Evolutionary conservation across 2,113 vertebrate species (phyloP).

Genomic region (Rhineura floridana): DNA sequence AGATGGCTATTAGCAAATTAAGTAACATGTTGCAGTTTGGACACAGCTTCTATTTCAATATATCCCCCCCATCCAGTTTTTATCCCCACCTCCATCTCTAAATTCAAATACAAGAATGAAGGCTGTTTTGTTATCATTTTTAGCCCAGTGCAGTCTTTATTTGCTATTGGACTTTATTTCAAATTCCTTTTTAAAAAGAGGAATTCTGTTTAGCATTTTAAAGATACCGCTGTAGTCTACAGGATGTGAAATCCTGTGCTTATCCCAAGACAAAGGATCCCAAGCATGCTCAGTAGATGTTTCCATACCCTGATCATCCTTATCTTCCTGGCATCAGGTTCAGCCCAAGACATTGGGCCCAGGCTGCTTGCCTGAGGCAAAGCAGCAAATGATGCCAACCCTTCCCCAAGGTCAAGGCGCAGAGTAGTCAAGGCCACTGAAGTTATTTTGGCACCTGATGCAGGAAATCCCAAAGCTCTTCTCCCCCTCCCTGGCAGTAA

Average conservation of each 20-base stretch:
- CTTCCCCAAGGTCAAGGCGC: background rate
- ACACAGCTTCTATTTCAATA: background rate
- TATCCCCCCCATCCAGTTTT: background rate
- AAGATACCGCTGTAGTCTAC: background rate
- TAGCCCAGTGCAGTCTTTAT: background rate
- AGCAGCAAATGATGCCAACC: background rate
- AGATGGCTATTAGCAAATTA: slow-evolving; percentile 21
- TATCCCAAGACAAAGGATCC: accelerated
- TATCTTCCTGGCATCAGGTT: background rate
- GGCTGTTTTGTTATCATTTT: background rate
- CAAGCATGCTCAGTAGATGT: background rate
- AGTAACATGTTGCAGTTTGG: slow-evolving; percentile 6
- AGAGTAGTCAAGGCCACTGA: background rate
- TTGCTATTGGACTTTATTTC: background rate
- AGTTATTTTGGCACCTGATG: background rate
- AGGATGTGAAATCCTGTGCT: accelerated
- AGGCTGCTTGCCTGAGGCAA: background rate
- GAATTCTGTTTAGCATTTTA: background rate
- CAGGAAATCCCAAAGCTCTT: background rate
- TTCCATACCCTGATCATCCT: background rate
- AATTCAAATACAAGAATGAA: background rate
- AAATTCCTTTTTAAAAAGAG: background rate
- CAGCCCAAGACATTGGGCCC: background rate
- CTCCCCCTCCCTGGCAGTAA: background rate
- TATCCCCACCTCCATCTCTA: background rate